These are phyloP conservation scores for Morone chrysops DNA, from an alignment of 2,113 vertebrate species.

Conservation along the genomic window DNA sequence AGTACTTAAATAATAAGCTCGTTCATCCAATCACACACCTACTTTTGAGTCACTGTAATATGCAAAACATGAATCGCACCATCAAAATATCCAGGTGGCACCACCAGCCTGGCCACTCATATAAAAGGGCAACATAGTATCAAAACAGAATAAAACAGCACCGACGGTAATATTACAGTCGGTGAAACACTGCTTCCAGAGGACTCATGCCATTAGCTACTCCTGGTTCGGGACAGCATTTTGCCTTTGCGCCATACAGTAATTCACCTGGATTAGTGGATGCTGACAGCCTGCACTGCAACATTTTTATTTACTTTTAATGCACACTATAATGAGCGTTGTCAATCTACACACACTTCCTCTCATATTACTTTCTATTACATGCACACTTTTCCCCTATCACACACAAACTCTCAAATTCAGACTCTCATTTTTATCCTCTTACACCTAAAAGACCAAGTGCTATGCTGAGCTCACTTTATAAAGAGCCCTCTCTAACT, in stretches of 20 bases:
- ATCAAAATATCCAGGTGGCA: neutral
- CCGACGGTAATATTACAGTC: constrained; percentile 18
- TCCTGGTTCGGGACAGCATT: neutral
- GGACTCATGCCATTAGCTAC: neutral
- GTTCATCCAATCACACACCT: neutral
- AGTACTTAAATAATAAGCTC: neutral
- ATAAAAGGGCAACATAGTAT: constrained; percentile 16
- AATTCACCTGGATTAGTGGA: no score
- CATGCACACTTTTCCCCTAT: constrained; percentile 1
- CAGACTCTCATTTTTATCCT: constrained; percentile 37
- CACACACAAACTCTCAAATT: constrained; percentile 70
- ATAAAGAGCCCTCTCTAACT: constrained; percentile 95
- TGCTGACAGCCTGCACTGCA: neutral
- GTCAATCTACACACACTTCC: neutral
- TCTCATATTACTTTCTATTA: constrained; percentile 8
- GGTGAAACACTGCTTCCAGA: neutral
- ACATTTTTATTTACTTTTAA: neutral
- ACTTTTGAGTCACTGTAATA: neutral
- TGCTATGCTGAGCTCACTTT: constrained; percentile 85
- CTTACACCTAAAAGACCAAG: constrained; percentile 64
- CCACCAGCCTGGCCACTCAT: constrained; percentile 12
- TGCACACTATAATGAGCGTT: neutral
- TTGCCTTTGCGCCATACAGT: neutral
- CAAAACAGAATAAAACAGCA: constrained; percentile 14
- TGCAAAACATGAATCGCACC: neutral